Conservation (phyloP, 1,140 invertebrate genomes). For the Rhynchophorus ferrugineus region DNA sequence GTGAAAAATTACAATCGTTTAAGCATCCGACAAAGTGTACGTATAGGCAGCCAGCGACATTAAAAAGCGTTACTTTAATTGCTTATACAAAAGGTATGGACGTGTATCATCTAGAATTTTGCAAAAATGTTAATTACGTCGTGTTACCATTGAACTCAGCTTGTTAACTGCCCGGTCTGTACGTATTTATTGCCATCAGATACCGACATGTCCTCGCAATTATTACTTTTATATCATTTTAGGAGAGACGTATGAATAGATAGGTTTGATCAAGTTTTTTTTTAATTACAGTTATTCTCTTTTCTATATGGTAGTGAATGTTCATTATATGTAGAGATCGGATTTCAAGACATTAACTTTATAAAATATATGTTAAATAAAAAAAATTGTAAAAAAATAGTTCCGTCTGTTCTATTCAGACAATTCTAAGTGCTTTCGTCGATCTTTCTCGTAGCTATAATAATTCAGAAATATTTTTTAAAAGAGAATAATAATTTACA, state of each 20-base stretch:
- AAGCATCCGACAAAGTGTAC: slow-evolving; percentile 9
- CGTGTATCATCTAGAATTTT: slow-evolving; percentile 18
- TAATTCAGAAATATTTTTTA: too few species aligned
- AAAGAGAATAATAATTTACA: too few species aligned
- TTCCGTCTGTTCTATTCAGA: too few species aligned
- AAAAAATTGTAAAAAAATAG: too few species aligned
- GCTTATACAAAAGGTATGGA: slow-evolving; percentile 15
- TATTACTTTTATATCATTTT: slow-evolving; percentile 15
- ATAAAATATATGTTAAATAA: too few species aligned
- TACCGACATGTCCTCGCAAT: slow-evolving; percentile 13
- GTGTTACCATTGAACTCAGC: too few species aligned
- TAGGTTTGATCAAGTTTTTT: slow-evolving; percentile 10
- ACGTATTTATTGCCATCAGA: slow-evolving; percentile 15
- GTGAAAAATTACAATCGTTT: slow-evolving; percentile 9
- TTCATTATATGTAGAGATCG: too few species aligned
- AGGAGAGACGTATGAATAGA: slow-evolving; percentile 13
- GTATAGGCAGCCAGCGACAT: slow-evolving; percentile 1
- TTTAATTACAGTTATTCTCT: slow-evolving; percentile 7
- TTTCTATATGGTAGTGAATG: not conserved
- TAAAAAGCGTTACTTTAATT: slow-evolving; percentile 15
- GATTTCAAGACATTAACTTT: too few species aligned
- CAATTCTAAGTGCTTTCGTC: too few species aligned
- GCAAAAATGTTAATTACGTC: slow-evolving; percentile 18
- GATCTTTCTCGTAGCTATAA: too few species aligned
- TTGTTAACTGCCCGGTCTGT: slow-evolving; percentile 6